Percentiles rank a stretch among this genome's conserved stretches.
phyloP scores from a whole-genome alignment of 2,797 vertebrate species.

The Acestrorhynchus altus region DNA sequence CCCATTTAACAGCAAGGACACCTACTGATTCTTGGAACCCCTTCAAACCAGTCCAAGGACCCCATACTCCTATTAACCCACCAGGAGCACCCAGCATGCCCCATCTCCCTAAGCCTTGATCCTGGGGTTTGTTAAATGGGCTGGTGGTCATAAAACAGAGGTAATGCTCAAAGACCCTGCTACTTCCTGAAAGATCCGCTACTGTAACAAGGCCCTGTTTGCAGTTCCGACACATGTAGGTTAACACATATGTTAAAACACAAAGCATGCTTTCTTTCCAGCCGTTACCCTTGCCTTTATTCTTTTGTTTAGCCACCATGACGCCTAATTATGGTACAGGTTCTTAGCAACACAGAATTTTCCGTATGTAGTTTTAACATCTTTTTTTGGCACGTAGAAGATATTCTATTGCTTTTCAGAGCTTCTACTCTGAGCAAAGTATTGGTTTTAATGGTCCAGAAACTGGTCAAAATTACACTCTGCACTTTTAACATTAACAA shows the following conservation, averaged over 20 bases:
- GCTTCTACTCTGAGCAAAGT: neutral
- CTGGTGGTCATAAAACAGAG: slow-evolving; percentile 54
- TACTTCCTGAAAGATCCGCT: slow-evolving; percentile 46
- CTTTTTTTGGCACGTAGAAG: neutral
- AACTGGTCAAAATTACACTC: no score
- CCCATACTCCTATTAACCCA: slow-evolving; percentile 57
- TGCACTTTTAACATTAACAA: no score
- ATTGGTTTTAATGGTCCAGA: no score
- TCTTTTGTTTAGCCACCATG: slow-evolving; percentile 10
- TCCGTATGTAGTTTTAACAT: neutral
- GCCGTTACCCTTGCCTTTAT: slow-evolving; percentile 29
- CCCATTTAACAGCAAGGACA: slow-evolving; percentile 52
- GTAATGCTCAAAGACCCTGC: slow-evolving; percentile 36
- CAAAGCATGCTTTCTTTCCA: slow-evolving; percentile 6
- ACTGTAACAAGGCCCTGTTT: slow-evolving; percentile 26
- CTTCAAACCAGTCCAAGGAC: slow-evolving; percentile 56
- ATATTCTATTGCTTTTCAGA: neutral
- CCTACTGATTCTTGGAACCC: slow-evolving; percentile 58
- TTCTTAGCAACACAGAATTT: neutral
- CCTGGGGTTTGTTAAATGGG: slow-evolving; percentile 45
- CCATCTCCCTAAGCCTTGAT: slow-evolving; percentile 55
- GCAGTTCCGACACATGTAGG: slow-evolving; percentile 11
- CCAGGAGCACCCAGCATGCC: slow-evolving; percentile 51
- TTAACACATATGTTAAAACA: slow-evolving; percentile 34
- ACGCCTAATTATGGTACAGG: slow-evolving; percentile 27